phyloP scores from a whole-genome alignment of 2,888 invertebrate species.

The Metopia argyrocephala region DNA sequence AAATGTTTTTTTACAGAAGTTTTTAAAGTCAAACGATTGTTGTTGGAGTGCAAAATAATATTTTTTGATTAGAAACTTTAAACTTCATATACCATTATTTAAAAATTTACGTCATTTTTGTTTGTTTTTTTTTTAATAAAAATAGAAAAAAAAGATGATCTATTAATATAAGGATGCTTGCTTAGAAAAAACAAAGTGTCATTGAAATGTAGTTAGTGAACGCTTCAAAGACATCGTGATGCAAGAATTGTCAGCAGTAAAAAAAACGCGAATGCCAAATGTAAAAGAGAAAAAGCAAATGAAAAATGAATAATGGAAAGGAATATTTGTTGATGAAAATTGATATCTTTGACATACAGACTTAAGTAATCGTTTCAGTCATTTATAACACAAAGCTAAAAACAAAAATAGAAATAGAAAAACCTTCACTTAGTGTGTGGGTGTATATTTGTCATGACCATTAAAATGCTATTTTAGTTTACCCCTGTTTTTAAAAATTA shows the following conservation, averaged over 20 bases:
- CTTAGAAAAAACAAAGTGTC: slow-evolving; percentile 13
- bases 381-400: slow-evolving; percentile 19
- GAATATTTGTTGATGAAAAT: slow-evolving; percentile 59
- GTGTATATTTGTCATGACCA: not conserved
- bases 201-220: slow-evolving; percentile 43
- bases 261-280: slow-evolving; percentile 16
- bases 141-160: not conserved
- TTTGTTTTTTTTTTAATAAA: not conserved
- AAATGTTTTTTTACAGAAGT: too few relatives aligned
- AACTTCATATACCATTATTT: not conserved
- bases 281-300: slow-evolving; percentile 1
- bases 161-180: not conserved
- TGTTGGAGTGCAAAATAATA: not conserved
- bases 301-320: slow-evolving; percentile 27
- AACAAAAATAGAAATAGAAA: not conserved
- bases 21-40: not conserved
- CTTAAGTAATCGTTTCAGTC: not conserved
- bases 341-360: slow-evolving; percentile 54
- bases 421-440: not conserved
- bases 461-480: not conserved
- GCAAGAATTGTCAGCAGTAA: slow-evolving; percentile 37
- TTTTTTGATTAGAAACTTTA: not conserved
- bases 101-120: not conserved
- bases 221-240: slow-evolving; percentile 37
- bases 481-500: not conserved